phyloP scores from a whole-genome alignment of 1,140 invertebrate genomes.

The Drosophila cardini region DNA sequence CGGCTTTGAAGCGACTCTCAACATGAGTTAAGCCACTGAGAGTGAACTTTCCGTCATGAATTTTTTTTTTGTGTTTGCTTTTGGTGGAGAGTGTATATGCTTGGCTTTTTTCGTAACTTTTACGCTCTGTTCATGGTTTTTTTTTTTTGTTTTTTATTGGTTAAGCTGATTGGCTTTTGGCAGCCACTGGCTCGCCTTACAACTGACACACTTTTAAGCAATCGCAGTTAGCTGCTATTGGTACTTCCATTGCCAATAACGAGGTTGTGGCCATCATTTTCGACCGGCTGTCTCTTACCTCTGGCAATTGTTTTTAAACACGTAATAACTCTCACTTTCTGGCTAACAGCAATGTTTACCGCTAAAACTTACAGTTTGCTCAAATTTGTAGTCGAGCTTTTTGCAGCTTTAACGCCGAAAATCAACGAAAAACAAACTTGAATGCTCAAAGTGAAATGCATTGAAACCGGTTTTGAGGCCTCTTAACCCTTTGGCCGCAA shows the following conservation, averaged over 20 bases:
- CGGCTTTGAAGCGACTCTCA: slow-evolving; percentile 41
- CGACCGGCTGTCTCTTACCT: background rate
- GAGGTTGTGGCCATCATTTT: slow-evolving; percentile 21
- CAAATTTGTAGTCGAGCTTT: slow-evolving; percentile 58
- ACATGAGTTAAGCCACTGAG: slow-evolving; percentile 18
- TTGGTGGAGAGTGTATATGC: background rate
- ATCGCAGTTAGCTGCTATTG: slow-evolving; percentile 4
- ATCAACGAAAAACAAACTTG: slow-evolving; percentile 41
- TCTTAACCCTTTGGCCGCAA: slow-evolving; percentile 64
- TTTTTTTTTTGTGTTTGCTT: background rate
- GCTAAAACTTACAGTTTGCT: slow-evolving; percentile 32
- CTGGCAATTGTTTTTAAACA: slow-evolving; percentile 67
- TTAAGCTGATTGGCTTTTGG: slow-evolving; percentile 44
- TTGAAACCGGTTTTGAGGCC: slow-evolving; percentile 46
- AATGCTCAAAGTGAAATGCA: slow-evolving; percentile 68
- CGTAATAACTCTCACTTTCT: slow-evolving; percentile 81
- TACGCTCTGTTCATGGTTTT: slow-evolving; percentile 45
- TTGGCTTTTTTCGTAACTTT: slow-evolving; percentile 58
- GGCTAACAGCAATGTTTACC: slow-evolving; percentile 31
- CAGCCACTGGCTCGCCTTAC: slow-evolving; percentile 33
- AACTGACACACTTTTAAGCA: slow-evolving; percentile 58
- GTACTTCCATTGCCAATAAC: slow-evolving; percentile 26
- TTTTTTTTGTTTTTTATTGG: slow-evolving; percentile 60
- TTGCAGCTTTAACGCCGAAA: slow-evolving; percentile 44
- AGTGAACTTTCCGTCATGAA: slow-evolving; percentile 2